Percentiles rank a stretch among this genome's conserved stretches.
Conservation (phyloP, 2,797 vertebrate species). For the Tarsius wallacei region DNA sequence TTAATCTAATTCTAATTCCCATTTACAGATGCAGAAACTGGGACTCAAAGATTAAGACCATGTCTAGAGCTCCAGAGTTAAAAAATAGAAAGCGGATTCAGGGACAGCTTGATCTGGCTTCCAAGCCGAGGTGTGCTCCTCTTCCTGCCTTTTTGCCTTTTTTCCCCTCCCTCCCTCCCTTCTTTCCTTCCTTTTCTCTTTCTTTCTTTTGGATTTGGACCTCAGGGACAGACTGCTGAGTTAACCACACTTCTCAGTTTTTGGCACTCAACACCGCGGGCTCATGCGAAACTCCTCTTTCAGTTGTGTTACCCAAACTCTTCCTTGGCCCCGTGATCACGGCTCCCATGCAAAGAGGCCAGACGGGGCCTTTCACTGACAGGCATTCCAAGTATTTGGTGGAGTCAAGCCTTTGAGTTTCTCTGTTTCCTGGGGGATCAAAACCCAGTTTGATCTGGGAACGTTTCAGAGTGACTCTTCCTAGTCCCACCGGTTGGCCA, state of each 20-base stretch:
- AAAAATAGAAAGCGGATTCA: neutral
- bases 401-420: neutral
- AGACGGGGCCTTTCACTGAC: neutral
- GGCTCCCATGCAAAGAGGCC: neutral
- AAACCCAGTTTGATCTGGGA: constrained; percentile 54
- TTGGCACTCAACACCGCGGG: neutral
- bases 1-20: neutral
- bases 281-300: neutral
- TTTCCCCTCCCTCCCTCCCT: too few species aligned
- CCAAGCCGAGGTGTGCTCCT: neutral
- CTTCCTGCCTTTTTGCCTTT: neutral
- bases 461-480: constrained; percentile 11
- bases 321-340: neutral
- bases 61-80: neutral
- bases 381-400: neutral
- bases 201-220: neutral
- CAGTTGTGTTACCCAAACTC: neutral
- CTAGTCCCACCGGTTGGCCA: constrained; percentile 1
- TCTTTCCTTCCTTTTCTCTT: neutral
- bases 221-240: neutral
- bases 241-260: neutral
- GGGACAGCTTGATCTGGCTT: constrained; percentile 38
- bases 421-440: constrained; percentile 46
- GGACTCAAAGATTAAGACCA: neutral
- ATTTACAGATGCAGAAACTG: neutral